Percentiles rank a stretch among this genome's conserved stretches.
Evolutionary conservation across 2,113 vertebrate species (phyloP).

Genomic region (Phycodurus eques): DNA sequence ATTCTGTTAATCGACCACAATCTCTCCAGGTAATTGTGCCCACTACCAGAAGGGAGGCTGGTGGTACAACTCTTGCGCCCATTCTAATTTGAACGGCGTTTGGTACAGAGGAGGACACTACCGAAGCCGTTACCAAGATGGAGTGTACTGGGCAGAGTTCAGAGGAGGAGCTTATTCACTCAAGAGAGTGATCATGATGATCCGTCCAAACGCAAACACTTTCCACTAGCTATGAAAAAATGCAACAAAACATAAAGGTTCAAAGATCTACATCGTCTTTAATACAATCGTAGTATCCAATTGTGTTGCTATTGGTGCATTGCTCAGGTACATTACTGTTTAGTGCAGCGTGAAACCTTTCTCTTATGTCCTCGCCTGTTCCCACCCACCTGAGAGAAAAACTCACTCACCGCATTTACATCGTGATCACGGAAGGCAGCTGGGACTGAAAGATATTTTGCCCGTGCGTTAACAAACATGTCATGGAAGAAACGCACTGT

Average conservation of each 20-base stretch:
- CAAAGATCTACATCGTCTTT: background rate
- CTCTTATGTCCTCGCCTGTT: background rate
- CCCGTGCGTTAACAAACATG: background rate
- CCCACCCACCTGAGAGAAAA: background rate
- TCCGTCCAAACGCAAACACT: conserved; percentile 93
- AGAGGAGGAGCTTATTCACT: conserved; percentile 93
- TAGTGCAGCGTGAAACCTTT: background rate
- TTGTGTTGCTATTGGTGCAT: background rate
- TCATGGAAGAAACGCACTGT: background rate
- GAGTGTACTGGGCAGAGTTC: conserved; percentile 98
- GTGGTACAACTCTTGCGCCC: conserved; percentile 98
- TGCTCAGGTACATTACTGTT: background rate
- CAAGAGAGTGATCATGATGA: conserved; percentile 98
- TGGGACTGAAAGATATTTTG: background rate
- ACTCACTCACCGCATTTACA: background rate
- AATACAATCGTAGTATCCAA: background rate
- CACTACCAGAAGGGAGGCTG: conserved; percentile 98
- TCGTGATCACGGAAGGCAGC: background rate
- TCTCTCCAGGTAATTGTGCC: conserved; percentile 87
- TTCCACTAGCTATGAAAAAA: conserved; percentile 79
- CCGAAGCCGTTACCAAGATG: conserved; percentile 94
- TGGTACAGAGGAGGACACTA: conserved; percentile 98
- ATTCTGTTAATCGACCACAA: background rate
- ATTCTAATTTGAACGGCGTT: conserved; percentile 95
- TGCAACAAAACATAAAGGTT: conserved; percentile 16